A percentile compares a stretch with the other conserved stretches of the same genome.
phyloP scores from a whole-genome alignment of 2,888 invertebrate species.

The Patella depressa region DNA sequence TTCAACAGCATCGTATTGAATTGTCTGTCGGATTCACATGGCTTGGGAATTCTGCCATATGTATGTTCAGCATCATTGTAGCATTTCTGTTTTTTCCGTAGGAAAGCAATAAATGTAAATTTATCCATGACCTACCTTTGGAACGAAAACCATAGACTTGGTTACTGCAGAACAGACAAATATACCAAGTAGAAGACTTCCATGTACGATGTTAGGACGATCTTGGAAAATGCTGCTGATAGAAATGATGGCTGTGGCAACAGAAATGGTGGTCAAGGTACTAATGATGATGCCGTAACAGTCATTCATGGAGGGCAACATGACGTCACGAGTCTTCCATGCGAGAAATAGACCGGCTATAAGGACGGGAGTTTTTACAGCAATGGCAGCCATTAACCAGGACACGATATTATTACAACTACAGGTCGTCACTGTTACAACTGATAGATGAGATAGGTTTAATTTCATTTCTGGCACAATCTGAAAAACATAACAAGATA shows the following conservation, averaged over 20 bases:
- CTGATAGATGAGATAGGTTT: background rate
- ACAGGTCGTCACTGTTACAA: slow-evolving; percentile 31
- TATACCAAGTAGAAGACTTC: slow-evolving; percentile 42
- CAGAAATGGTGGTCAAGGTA: slow-evolving; percentile 43
- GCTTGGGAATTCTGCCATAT: too few species aligned
- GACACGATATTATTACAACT: slow-evolving; percentile 40
- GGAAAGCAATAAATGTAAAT: background rate
- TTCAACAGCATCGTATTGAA: too few species aligned
- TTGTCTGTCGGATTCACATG: too few species aligned
- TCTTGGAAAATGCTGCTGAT: slow-evolving; percentile 40
- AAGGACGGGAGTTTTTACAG: slow-evolving; percentile 53
- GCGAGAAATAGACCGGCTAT: slow-evolving; percentile 52
- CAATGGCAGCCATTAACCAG: slow-evolving; percentile 49
- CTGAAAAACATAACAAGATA: too few species aligned
- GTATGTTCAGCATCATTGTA: too few species aligned
- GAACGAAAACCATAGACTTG: slow-evolving; percentile 51
- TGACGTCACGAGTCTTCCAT: slow-evolving; percentile 56
- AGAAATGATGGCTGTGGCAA: slow-evolving; percentile 44
- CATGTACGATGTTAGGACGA: slow-evolving; percentile 46
- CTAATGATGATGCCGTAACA: slow-evolving; percentile 48
- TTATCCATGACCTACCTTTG: slow-evolving; percentile 49
- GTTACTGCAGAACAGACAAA: slow-evolving; percentile 44
- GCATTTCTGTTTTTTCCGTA: background rate
- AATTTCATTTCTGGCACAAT: too few species aligned
- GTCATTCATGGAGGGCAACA: slow-evolving; percentile 59